A percentile compares a stretch with the other conserved stretches of the same genome.
These are phyloP conservation scores for Noturus placidus DNA, from an alignment of 2,113 vertebrate species.

Conservation along the genomic window DNA sequence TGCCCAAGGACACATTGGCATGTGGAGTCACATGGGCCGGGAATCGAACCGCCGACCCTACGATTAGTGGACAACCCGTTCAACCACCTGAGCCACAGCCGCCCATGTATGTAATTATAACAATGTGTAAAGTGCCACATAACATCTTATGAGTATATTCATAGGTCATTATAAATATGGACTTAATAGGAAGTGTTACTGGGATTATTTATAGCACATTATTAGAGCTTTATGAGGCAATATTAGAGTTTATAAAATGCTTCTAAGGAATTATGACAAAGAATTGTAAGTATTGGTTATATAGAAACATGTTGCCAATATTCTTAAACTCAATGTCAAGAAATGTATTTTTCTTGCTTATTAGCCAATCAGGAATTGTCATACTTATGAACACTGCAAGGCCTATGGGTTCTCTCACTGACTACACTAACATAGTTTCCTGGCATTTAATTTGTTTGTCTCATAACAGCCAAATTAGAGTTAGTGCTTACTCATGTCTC, in stretches of 20 bases:
- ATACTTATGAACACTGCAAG: not conserved
- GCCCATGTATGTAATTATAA: not conserved
- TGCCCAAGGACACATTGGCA: too few species aligned
- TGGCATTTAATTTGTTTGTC: conserved; percentile 29
- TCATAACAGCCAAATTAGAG: conserved; percentile 14
- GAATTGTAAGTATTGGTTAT: not conserved
- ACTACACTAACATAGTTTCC: conserved; percentile 1
- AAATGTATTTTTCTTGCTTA: not conserved
- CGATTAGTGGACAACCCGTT: too few species aligned
- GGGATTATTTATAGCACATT: not conserved
- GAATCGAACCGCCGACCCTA: too few species aligned
- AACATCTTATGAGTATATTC: not conserved
- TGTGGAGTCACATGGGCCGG: too few species aligned
- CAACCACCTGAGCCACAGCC: too few species aligned
- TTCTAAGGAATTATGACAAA: not conserved
- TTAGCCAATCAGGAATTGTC: not conserved
- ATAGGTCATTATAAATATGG: not conserved
- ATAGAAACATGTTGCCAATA: not conserved
- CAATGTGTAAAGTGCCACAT: not conserved
- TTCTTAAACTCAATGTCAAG: not conserved
- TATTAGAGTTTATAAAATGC: not conserved
- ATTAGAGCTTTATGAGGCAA: not conserved
- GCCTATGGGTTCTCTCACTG: conserved; percentile 8
- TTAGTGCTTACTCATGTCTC: not conserved
- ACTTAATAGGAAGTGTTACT: not conserved